Base-by-base conservation (phyloP, 2,113 vertebrate species). In the Rhynchopsitta pachyrhyncha region DNA sequence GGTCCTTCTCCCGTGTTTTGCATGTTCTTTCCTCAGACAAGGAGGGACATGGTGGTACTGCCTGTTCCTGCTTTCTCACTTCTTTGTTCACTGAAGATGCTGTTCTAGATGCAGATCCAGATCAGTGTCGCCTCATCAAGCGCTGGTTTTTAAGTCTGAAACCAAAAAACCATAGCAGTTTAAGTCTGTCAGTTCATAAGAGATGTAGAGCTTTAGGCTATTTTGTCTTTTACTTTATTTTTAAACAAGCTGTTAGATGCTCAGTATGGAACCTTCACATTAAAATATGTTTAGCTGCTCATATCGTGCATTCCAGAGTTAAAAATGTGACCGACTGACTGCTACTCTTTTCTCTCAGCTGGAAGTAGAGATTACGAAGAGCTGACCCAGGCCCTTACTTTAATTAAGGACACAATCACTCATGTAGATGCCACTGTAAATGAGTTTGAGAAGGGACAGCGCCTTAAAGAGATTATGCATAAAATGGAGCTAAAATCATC, bases 361-460 rank as follows among this genome's bases (percentile, higher is more conserved):
- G 98, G 98, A 87, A 98, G 98, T 1, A 98, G 98, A 80, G 99
- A 99, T 86, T 97, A 99, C 0, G 98, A 98, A 82, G 98, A 99
- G 39, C 96, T 99, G 95, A 98, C 92, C 16, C 98, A 97, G 53
- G 98, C 99, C 5, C 98, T 99, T 74, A 81, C 63, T 79, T 97
- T 99, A 69, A 99, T 99, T 94, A 99, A 98, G 97, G 98, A 98
- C 86, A 92, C 97, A 78, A 99, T 99, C 94, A 98, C 95, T 10
- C 98, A 98, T 46, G 99, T 99, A n/a, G 99, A 99, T 44, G 41
- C 98, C 17, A 97, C 97, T 88, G 99, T 99, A 55, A 99, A 98
- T 4, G 98, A 99, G 79, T 98, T 96, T 0, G 99, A 99, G 98
- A 99, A 99, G 86, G 98, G 94, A 29, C 98, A 98, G 39, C 98